Evolutionary conservation across 1,140 invertebrate genomes (phyloP).

Genomic region (Potamilus streckersoni): DNA sequence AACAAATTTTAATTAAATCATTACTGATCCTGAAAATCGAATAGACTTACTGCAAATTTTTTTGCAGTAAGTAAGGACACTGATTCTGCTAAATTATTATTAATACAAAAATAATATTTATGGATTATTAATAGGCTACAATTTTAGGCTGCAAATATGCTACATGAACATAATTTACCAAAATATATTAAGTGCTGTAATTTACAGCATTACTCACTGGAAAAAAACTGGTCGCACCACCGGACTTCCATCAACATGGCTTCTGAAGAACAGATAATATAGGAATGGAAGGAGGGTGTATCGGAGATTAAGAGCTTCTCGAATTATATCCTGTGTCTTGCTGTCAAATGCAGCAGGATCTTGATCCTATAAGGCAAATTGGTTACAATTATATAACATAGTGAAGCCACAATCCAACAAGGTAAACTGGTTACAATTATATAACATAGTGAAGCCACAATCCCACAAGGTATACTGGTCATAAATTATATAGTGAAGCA

Average conservation of each 20-base stretch:
- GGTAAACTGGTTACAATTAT: not conserved
- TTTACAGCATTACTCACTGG: constrained; percentile 44
- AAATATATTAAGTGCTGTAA: not conserved
- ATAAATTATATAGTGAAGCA: too few species aligned
- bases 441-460: not conserved
- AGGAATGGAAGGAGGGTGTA: constrained; percentile 85
- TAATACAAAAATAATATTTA: too few species aligned
- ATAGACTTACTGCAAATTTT: too few species aligned
- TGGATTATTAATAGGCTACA: too few species aligned
- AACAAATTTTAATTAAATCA: too few species aligned
- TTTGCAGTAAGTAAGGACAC: too few species aligned
- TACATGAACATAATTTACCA: not conserved
- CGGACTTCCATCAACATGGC: constrained; percentile 78
- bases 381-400: not conserved
- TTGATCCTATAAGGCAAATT: constrained; percentile 48
- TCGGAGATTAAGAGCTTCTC: constrained; percentile 75
- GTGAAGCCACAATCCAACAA: not conserved
- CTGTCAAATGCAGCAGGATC: constrained; percentile 55
- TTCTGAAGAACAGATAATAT: constrained; percentile 84
- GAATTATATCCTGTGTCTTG: constrained; percentile 61
- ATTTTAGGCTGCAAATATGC: not conserved
- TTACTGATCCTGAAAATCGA: too few species aligned
- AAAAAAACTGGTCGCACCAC: constrained; percentile 82
- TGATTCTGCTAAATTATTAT: too few species aligned
- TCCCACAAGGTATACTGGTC: too few species aligned